These are phyloP conservation scores for Eolophus roseicapilla DNA, from an alignment of 2,113 vertebrate species.

Conservation along the genomic window DNA sequence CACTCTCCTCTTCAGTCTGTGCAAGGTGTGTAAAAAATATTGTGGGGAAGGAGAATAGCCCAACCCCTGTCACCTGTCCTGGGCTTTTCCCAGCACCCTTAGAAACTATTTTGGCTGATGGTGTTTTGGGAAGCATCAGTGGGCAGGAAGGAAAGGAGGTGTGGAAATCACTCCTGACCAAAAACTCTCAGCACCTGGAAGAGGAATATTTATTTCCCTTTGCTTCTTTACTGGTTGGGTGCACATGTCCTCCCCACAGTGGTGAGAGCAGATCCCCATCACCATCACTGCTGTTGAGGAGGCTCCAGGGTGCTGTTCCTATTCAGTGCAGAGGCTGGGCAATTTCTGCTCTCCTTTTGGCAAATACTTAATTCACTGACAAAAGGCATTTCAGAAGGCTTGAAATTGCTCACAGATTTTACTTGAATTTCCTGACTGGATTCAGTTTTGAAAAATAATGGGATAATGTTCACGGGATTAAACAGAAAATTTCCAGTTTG, in stretches of 20 bases:
- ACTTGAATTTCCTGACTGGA: neutral
- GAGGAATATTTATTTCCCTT: neutral
- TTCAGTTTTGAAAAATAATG: neutral
- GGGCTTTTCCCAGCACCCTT: neutral
- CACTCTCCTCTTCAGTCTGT: neutral
- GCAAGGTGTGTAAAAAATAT: neutral
- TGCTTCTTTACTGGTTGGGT: neutral
- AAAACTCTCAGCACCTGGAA: neutral
- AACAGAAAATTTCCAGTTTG: neutral
- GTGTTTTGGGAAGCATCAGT: neutral
- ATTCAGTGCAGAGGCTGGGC: neutral
- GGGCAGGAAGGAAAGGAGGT: neutral
- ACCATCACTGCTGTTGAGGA: neutral
- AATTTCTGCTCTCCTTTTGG: neutral
- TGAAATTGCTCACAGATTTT: neutral
- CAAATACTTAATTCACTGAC: neutral
- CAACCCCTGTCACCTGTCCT: neutral
- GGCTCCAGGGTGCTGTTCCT: neutral
- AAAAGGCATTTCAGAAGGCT: neutral
- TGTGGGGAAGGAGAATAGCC: accelerated
- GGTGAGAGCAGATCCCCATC: neutral
- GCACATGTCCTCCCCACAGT: neutral
- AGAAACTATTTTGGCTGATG: neutral
- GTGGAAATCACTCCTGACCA: neutral
- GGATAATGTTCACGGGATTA: neutral